A percentile compares a stretch with the other conserved stretches of the same genome.
phyloP scores from a whole-genome alignment of 1,140 invertebrate species.

The Dendroctonus valens region DNA sequence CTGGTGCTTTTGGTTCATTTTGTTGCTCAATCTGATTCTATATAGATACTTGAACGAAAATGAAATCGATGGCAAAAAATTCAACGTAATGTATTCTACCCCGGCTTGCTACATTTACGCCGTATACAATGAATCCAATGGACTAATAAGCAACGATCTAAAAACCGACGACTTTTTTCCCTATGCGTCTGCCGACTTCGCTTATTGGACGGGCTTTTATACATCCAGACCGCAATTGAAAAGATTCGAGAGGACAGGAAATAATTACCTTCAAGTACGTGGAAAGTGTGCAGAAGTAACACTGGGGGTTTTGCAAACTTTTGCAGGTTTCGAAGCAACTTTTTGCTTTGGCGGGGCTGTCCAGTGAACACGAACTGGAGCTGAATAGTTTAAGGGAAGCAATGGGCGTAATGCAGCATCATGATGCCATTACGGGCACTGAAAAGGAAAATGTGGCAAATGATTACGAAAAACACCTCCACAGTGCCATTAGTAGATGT shows the following conservation, averaged over 20 bases:
- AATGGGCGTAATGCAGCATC: slow-evolving; percentile 43
- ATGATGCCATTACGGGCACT: too few species aligned
- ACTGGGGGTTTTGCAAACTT: neutral
- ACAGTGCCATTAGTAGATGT: slow-evolving; percentile 56
- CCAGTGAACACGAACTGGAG: slow-evolving; percentile 41
- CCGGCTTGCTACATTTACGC: slow-evolving; percentile 90
- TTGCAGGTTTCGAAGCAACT: slow-evolving; percentile 55
- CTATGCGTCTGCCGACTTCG: slow-evolving; percentile 77
- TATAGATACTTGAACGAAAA: slow-evolving; percentile 52
- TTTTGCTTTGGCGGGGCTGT: slow-evolving; percentile 42
- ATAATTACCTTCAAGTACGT: slow-evolving; percentile 72
- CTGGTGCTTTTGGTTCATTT: neutral
- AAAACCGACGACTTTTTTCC: slow-evolving; percentile 74
- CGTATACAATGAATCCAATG: slow-evolving; percentile 61
- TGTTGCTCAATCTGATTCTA: neutral
- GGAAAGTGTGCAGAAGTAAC: slow-evolving; percentile 6
- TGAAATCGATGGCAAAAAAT: slow-evolving; percentile 38
- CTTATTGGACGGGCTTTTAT: slow-evolving; percentile 95
- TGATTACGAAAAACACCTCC: slow-evolving; percentile 65
- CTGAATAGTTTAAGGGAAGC: slow-evolving; percentile 50
- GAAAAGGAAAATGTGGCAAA: too few species aligned
- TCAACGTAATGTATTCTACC: slow-evolving; percentile 87
- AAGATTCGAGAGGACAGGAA: slow-evolving; percentile 71
- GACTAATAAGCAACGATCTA: slow-evolving; percentile 19
- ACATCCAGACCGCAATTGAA: slow-evolving; percentile 84